Base-by-base conservation (phyloP, 2,113 vertebrate species). In the Prinia subflava region DNA sequence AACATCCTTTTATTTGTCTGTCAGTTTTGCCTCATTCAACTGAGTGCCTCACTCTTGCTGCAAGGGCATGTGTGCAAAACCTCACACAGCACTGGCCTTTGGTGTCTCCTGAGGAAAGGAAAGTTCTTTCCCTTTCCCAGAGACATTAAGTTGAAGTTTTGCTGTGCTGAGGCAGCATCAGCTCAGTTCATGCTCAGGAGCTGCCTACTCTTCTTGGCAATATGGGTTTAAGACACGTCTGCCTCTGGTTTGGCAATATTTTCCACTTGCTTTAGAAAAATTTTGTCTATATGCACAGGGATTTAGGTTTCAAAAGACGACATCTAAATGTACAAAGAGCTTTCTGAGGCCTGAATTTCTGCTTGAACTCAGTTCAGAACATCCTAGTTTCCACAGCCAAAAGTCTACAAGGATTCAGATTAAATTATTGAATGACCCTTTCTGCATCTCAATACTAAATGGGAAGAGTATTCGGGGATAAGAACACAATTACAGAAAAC, bases 171-270 rank as follows among this genome's bases (percentile, higher is more conserved):
- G 25, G 25, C 27, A 62, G 11, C 13, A 53, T 4, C 31, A 71
- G 13, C 41, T 75, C 31, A 44, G 18, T 49, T 57, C 49, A 19
- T n/a, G 28, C 7, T 47, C 46, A 37, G 67, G 10, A 85, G 24
- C 22, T 60, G 14, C 22, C 25, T 27, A 19, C 2, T 10, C 6
- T 59, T 62, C 57, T 39, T 73, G 42, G 8, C 12, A 20, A 50
- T 30, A 56, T 1, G 9, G 17, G 6, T 68, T 89, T 78, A 52
- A 83, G 52, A 75, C 0, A 0, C 14, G 2, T 3, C 3, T 9
- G 20, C 11, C 17, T 64, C 22, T 81, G 27, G 3, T 44, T 71
- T 81, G 16, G 9, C 6, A 90, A 17, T 19, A 59, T 55, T 79
- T 90, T 77, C 13, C 18, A 64, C 9, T 18, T 39, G 37, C 5